phyloP scores from a whole-genome alignment of 2,797 vertebrate species.

The Buphagus erythrorhynchus region DNA sequence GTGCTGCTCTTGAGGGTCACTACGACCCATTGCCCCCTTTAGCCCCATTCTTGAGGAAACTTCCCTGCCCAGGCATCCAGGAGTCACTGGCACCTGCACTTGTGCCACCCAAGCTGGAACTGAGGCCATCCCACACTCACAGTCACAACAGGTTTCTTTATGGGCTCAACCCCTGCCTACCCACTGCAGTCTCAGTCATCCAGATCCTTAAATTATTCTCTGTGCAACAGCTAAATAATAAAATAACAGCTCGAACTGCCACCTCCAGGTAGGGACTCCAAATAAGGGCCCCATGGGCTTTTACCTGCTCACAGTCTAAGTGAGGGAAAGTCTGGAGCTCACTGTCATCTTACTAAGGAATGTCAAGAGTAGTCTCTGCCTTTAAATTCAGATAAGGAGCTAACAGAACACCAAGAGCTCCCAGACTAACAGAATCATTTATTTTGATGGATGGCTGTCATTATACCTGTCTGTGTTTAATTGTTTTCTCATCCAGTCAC shows the following conservation, averaged over 20 bases:
- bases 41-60: background rate
- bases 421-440: background rate
- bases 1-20: accelerated
- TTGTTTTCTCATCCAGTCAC: slow-evolving; percentile 42
- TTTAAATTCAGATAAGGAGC: background rate
- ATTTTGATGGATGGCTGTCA: slow-evolving; percentile 33
- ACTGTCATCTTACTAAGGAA: background rate
- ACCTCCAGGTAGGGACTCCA: accelerated
- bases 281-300: accelerated
- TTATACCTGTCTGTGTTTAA: slow-evolving; percentile 17
- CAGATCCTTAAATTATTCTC: background rate
- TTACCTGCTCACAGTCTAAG: background rate
- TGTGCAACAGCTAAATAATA: background rate
- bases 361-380: background rate
- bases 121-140: background rate
- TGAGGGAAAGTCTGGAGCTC: background rate
- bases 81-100: background rate
- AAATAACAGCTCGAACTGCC: background rate
- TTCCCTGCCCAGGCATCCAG: background rate
- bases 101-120: background rate
- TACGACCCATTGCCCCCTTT: background rate
- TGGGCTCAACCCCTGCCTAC: background rate
- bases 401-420: background rate
- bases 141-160: too few relatives aligned
- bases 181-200: background rate